Base-by-base conservation (phyloP, 2,113 vertebrate genomes). In the Gyps fulvus region DNA sequence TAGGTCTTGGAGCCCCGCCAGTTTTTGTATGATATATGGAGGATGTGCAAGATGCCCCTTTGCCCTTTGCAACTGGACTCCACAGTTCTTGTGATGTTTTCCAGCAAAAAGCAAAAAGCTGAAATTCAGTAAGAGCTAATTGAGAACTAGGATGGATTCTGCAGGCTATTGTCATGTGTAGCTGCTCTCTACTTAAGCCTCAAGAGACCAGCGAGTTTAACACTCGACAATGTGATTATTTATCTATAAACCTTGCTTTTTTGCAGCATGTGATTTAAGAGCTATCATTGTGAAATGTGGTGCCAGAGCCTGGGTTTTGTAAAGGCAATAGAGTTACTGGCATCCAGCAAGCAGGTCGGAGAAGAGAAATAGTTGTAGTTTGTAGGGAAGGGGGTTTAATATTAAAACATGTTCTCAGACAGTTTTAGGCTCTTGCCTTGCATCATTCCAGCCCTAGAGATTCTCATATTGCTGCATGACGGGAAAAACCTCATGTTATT, bases 181-280 rank as follows among this genome's bases (percentile, higher is more conserved):
- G n/a, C 80, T 29, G 54, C 45, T 61, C 31, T 31, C 22, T 29
- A 2, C 63, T 14, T 7, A 21, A 22, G 7, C 69, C 81, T 31
- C 2, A 11, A 17, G 63, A 43, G 52, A 7, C 36, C 21, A 13
- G 71, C 8, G 10, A 47, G 27, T 67, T 54, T 16, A 38, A 16
- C 7, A 5, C 65, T 50, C 15, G 2, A 6, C 40, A 20, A 0
- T 1, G 40, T 7, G 52, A 10, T 43, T 72, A 4, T 54, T 73
- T 72, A 9, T 29, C 88, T 43, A 8, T 4, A 34, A 49, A 34
- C 17, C 12, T 42, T 23, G 38, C 14, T 63, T 45, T 32, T 57
- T 42, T 40, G 31, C 72, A 67, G 54, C 20, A 0, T 8, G 50
- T 22, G 52, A 22, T 61, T 59, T 62, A 47, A 62, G 78, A 55